A percentile compares a stretch with the other conserved stretches of the same genome.
phyloP scores from a whole-genome alignment of 2,888 invertebrate species.

The Trisateles emortualis region DNA sequence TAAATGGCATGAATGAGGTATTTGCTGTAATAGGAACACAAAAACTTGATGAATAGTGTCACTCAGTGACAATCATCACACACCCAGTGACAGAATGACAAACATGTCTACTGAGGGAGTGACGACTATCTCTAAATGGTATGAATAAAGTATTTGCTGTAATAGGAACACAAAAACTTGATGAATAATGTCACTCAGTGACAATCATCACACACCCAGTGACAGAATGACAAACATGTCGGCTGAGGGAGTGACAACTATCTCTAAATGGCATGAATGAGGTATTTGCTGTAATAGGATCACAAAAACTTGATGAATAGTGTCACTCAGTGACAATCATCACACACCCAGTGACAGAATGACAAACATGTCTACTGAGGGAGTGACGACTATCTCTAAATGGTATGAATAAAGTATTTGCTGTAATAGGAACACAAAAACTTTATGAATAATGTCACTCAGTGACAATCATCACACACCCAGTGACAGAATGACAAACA shows the following conservation, averaged over 20 bases:
- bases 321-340: conserved; percentile 14
- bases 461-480: conserved; percentile 20
- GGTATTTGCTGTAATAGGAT: not conserved
- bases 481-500: conserved; percentile 16
- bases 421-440: too few relatives aligned
- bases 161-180: not conserved
- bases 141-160: not conserved
- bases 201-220: conserved; percentile 42
- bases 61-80: conserved; percentile 28
- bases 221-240: conserved; percentile 40
- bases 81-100: conserved; percentile 45
- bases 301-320: conserved; percentile 1
- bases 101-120: conserved; percentile 26
- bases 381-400: conserved; percentile 16
- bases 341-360: conserved; percentile 48
- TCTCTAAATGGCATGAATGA: conserved; percentile 13
- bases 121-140: conserved; percentile 14
- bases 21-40: conserved; percentile 17
- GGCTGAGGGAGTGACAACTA: conserved; percentile 15
- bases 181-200: conserved; percentile 16
- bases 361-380: conserved; percentile 34
- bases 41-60: conserved; percentile 14
- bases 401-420: not conserved
- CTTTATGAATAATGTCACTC: conserved; percentile 10
- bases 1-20: conserved; percentile 2